Percentiles rank a stretch among this genome's conserved stretches.
Conservation (phyloP, 2,797 vertebrate species). For the Tragopan temminckii region DNA sequence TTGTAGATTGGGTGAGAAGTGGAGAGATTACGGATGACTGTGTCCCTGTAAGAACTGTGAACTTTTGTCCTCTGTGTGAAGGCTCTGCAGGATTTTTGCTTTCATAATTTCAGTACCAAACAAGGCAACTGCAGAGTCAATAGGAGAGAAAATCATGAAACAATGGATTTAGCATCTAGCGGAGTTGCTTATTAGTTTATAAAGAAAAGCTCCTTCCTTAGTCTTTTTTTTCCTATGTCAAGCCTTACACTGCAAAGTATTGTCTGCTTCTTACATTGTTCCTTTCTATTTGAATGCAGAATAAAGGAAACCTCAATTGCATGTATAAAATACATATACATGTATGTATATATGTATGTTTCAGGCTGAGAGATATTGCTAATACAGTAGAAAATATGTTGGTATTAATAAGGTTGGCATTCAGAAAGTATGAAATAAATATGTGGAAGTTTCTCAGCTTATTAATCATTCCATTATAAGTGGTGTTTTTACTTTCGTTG, state of each 20-base stretch:
- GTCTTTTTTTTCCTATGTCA: not conserved
- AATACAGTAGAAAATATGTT: constrained; percentile 70
- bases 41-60: constrained; percentile 64
- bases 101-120: constrained; percentile 39
- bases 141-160: constrained; percentile 19
- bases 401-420: constrained; percentile 51
- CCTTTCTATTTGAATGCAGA: not conserved
- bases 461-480: constrained; percentile 79
- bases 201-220: not conserved
- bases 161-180: not conserved
- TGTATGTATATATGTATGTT: not conserved
- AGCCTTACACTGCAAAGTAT: not conserved
- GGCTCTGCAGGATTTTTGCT: constrained; percentile 25
- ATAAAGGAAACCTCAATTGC: not conserved
- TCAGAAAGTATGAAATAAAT: constrained; percentile 64
- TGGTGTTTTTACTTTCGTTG: constrained; percentile 68
- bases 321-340: not conserved
- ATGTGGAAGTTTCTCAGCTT: constrained; percentile 75
- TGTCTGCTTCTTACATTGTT: not conserved
- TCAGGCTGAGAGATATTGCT: constrained; percentile 26
- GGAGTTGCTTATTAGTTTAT: not conserved
- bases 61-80: constrained; percentile 45
- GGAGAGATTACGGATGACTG: constrained; percentile 45
- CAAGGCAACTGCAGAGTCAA: not conserved
- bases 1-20: constrained; percentile 11